phyloP scores from a whole-genome alignment of 2,888 invertebrate species.

The Drosophila acutilabella region DNA sequence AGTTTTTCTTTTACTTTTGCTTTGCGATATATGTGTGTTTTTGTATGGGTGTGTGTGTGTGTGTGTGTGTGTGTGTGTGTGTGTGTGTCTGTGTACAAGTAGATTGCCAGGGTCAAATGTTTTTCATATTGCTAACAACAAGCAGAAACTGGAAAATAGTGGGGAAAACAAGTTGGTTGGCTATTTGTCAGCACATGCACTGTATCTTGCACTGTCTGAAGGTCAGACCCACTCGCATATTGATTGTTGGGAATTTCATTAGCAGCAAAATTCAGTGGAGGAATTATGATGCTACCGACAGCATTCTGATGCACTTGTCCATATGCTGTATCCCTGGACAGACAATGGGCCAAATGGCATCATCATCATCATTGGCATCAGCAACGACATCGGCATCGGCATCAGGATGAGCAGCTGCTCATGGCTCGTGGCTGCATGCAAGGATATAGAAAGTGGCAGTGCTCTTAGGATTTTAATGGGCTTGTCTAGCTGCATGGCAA shows the following conservation, averaged over 20 bases:
- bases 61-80: no score
- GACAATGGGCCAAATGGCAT: conserved; percentile 32
- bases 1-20: conserved; percentile 3
- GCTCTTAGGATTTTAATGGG: conserved; percentile 57
- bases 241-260: conserved; percentile 65
- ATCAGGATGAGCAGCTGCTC: not conserved
- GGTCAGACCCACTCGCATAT: conserved; percentile 52
- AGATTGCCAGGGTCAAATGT: conserved; percentile 28
- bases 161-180: not conserved
- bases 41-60: not conserved
- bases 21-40: not conserved
- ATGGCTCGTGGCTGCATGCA: conserved; percentile 39
- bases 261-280: conserved; percentile 33
- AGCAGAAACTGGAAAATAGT: conserved; percentile 7
- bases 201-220: conserved; percentile 17
- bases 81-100: conserved; percentile 3
- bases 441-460: conserved; percentile 45
- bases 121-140: conserved; percentile 40
- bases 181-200: conserved; percentile 20
- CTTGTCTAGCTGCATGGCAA: conserved; percentile 19
- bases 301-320: conserved; percentile 67
- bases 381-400: not conserved
- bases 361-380: conserved; percentile 20
- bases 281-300: conserved; percentile 45
- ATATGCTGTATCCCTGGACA: conserved; percentile 54